A percentile compares a stretch with the other conserved stretches of the same genome.
phyloP scores from a whole-genome alignment of 2,797 vertebrate species.

The Peromyscus nudipes region DNA sequence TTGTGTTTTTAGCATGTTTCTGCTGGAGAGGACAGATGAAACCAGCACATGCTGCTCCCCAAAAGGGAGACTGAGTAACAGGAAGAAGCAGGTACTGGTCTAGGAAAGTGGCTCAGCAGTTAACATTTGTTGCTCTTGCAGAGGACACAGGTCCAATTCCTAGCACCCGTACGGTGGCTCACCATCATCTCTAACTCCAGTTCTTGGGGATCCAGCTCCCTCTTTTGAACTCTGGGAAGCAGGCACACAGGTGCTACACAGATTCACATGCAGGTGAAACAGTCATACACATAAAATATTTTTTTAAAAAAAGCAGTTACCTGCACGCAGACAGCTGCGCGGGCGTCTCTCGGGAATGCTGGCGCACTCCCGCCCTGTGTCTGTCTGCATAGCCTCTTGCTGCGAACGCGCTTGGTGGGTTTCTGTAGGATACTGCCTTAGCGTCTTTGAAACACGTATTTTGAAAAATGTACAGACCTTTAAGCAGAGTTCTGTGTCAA shows the following conservation, averaged over 20 bases:
- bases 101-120: not conserved
- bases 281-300: not conserved
- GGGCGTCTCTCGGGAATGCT: not conserved
- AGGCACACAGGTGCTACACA: not conserved
- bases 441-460: not conserved
- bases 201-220: not conserved
- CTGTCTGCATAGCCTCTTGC: not conserved
- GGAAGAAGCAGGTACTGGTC: not conserved
- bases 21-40: fast-evolving
- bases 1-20: not conserved
- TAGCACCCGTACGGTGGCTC: not conserved
- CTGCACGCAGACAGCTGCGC: not conserved
- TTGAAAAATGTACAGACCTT: not conserved
- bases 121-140: not conserved
- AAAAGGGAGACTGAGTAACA: not conserved
- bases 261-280: not conserved
- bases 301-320: not conserved
- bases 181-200: not conserved
- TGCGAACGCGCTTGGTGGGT: not conserved
- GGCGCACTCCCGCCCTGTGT: not conserved
- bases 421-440: not conserved
- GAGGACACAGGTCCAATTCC: not conserved
- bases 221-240: not conserved
- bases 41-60: fast-evolving
- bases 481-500: not conserved